These are phyloP conservation scores for Drosophila meridionalis DNA, from an alignment of 2,888 invertebrate genomes.

Conservation along the genomic window DNA sequence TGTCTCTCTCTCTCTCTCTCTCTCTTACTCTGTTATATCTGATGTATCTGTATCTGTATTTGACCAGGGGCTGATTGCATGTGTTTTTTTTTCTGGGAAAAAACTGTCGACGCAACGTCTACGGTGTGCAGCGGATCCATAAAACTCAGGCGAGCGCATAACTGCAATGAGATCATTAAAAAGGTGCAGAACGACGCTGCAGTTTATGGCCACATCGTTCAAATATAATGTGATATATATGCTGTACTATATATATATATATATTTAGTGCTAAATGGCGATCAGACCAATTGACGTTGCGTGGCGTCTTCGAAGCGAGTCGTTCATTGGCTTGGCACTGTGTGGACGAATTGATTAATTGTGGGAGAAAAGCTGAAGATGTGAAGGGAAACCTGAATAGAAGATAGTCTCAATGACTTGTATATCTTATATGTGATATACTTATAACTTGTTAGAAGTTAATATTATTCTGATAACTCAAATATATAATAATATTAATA, in stretches of 20 bases:
- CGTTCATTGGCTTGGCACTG: neutral
- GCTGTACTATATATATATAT: conserved; percentile 3
- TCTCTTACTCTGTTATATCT: conserved; percentile 11
- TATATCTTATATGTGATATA: neutral
- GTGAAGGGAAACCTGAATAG: neutral
- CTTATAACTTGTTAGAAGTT: neutral
- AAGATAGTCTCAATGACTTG: neutral
- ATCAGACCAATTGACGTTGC: conserved; percentile 16
- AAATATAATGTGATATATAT: conserved; percentile 26
- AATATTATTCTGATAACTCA: neutral
- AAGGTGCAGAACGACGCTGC: conserved; percentile 63
- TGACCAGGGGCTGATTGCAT: conserved; percentile 48
- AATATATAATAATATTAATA: neutral
- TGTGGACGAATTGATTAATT: neutral
- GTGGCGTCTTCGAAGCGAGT: conserved; percentile 4
- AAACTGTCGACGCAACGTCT: conserved; percentile 83
- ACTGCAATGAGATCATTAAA: conserved; percentile 68
- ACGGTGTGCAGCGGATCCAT: conserved; percentile 62
- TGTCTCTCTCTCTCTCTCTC: neutral
- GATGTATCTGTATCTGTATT: conserved; percentile 26
- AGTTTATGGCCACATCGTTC: conserved; percentile 64
- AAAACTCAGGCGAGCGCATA: conserved; percentile 73
- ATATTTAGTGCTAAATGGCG: conserved; percentile 10
- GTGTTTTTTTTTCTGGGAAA: conserved; percentile 76
- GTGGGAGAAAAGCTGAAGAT: neutral